Evolutionary conservation across 2,113 vertebrate genomes (phyloP).

Genomic region (Podilymbus podiceps): DNA sequence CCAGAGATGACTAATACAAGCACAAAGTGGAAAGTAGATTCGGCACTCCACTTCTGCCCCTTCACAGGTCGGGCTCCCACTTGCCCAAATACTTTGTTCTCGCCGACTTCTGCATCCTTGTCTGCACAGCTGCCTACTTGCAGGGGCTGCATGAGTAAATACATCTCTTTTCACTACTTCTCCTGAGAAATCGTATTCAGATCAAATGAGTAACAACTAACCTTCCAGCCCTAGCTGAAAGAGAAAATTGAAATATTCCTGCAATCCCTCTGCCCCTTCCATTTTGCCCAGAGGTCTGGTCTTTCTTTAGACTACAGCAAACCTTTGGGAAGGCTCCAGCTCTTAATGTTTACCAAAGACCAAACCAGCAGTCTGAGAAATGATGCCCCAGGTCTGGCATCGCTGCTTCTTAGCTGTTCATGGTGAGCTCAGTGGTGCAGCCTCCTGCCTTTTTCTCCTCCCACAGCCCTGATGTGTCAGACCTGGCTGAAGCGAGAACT

Average conservation of each 20-base stretch:
- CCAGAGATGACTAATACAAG: background rate
- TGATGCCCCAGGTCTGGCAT: accelerated
- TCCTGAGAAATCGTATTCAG: background rate
- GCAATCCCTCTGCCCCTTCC: background rate
- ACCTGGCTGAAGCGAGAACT: background rate
- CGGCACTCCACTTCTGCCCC: background rate
- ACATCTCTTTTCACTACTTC: background rate
- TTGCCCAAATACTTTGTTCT: background rate
- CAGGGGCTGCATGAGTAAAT: background rate
- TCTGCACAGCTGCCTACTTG: background rate
- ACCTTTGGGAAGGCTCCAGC: background rate
- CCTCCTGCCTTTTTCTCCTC: background rate
- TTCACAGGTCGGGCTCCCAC: background rate
- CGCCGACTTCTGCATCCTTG: background rate
- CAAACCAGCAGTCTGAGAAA: background rate
- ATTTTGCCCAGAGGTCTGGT: background rate
- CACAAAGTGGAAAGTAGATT: background rate
- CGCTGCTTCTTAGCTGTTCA: background rate
- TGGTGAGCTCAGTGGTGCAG: background rate
- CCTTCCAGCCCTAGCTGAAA: background rate
- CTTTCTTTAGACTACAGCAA: background rate
- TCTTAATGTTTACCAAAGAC: background rate
- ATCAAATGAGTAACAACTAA: background rate
- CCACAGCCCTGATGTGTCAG: background rate
- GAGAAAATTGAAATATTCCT: background rate